Evolutionary conservation across 2,113 vertebrate species (phyloP).

Genomic region (Rhadina sibilatrix): DNA sequence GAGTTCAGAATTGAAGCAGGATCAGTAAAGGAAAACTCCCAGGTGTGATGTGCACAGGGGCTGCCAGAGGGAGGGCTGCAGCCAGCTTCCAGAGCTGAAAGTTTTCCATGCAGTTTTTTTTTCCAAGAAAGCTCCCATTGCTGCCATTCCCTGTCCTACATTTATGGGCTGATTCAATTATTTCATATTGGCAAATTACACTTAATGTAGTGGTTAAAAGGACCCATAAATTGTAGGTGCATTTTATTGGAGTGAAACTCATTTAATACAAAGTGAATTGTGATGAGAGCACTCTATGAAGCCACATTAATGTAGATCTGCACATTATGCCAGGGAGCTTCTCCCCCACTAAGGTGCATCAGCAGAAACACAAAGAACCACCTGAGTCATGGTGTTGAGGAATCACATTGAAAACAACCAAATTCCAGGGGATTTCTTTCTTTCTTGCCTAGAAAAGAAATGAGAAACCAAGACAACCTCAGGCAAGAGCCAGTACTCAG

Average conservation of each 20-base stretch:
- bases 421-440: background rate
- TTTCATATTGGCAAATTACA: background rate
- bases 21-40: background rate
- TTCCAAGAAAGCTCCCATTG: rapidly evolving
- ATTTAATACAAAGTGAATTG: background rate
- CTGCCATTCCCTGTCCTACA: background rate
- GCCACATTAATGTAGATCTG: background rate
- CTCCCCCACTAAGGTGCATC: background rate
- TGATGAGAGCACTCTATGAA: background rate
- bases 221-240: no score
- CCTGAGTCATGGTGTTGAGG: background rate
- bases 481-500: background rate
- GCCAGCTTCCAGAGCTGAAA: background rate
- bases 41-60: background rate
- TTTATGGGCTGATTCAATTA: background rate
- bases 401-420: background rate
- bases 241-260: background rate
- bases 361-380: background rate
- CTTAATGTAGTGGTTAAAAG: background rate
- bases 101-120: background rate
- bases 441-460: background rate
- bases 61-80: constrained; percentile 18
- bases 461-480: background rate
- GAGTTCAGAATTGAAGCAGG: background rate
- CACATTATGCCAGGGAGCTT: background rate